A percentile compares a stretch with the other conserved stretches of the same genome.
Evolutionary conservation across 2,797 vertebrate species (phyloP).

Genomic region (Petrocephalus schoutedeni): DNA sequence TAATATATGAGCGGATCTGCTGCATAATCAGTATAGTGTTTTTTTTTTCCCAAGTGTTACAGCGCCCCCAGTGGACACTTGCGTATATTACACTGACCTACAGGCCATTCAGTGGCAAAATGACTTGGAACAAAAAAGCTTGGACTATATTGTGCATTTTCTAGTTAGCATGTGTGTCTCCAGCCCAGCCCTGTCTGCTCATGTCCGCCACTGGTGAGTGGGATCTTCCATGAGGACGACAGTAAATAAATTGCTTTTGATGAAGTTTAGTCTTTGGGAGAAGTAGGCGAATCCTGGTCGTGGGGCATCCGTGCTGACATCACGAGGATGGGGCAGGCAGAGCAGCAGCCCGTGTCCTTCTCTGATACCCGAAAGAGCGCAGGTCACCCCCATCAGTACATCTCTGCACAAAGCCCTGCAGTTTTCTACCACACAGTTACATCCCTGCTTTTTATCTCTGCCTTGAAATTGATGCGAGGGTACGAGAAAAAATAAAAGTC

Average conservation of each 20-base stretch:
- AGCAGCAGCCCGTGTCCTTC: slow-evolving; percentile 11
- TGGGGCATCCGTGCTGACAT: slow-evolving; percentile 22
- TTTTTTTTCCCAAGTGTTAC: not conserved
- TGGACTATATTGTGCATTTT: not conserved
- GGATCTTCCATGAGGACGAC: no score
- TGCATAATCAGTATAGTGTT: not conserved
- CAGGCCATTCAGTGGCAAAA: not conserved
- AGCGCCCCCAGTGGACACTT: not conserved
- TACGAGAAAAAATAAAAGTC: not conserved
- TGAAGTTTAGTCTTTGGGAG: not conserved
- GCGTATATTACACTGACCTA: not conserved
- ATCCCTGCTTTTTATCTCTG: not conserved
- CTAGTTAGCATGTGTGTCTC: not conserved
- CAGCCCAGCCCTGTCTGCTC: not conserved
- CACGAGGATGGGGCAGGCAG: slow-evolving; percentile 10
- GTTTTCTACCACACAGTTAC: not conserved
- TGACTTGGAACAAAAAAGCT: not conserved
- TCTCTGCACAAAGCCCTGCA: not conserved
- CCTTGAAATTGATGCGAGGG: not conserved
- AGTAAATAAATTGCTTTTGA: not conserved
- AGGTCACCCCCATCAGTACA: not conserved
- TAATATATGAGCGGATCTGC: not conserved
- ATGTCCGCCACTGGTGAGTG: not conserved
- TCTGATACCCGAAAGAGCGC: slow-evolving; percentile 22
- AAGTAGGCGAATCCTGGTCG: slow-evolving; percentile 22